Evolutionary conservation across 1,140 invertebrate species (phyloP), one percentile per base, ranked within the genome.

Genomic region (Drosophila pallidifrons): DNA sequence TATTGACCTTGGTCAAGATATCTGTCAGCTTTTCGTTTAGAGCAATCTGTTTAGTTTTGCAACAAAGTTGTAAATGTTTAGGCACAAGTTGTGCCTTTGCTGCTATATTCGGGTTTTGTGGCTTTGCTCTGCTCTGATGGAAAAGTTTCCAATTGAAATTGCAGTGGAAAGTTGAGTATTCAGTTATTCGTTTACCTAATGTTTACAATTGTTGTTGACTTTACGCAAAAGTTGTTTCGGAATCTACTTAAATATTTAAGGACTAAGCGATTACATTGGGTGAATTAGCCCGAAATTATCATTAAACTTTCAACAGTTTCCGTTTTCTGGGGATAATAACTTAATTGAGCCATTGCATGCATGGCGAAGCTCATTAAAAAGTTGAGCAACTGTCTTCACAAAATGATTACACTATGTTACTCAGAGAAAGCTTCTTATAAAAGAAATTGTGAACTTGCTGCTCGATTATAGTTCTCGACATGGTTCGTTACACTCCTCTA

Each of bases 281-380:
- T 69, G 85, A 82, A 82, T 82, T 68, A 71, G 71, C 47, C 45
- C 58, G 67, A 75, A 75, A 87, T 78, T 87, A 83, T 55, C 67
- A 76, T 74, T 60, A 59, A 82, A 77, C 77, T 87, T 87, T 77
- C 46, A 75, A 82, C 59, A 65, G 71, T 71, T 82, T 70, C 52
- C 64, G 51, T 35, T 79, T 78, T 15, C 15, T 10, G 35, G 58
- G 61, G 41, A 49, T 87, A 88, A 88, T 88, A 88, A 82, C 77
- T 87, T 87, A 88, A 87, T 87, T 87, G 82, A 88, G 77, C 61
- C 61, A 71, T 80, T 54, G 77, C 83, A 88, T 69, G 83, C 82
- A 87, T 80, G 83, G 73, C 65, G 77, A 57, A 69, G 66, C 74
- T 79, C 75, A 82, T 82, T 82, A 79, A 75, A 82, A 85, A 85